Evolutionary conservation across 2,888 invertebrate genomes (phyloP).

Genomic region (Punctoribates punctum): DNA sequence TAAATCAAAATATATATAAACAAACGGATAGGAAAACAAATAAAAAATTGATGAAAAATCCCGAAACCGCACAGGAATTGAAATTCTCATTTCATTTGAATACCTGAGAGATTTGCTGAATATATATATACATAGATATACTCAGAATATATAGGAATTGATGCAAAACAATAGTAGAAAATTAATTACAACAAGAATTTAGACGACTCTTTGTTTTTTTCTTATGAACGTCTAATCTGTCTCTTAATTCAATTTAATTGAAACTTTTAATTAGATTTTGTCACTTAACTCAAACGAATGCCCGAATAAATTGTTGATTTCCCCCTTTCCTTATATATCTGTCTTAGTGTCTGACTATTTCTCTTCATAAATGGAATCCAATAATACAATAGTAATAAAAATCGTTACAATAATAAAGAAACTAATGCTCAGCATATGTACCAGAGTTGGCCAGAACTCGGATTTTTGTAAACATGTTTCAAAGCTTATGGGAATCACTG

Average conservation of each 20-base stretch:
- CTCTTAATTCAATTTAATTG: conserved; percentile 12
- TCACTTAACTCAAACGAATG: neutral
- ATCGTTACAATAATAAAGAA: too few relatives aligned
- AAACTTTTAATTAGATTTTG: conserved; percentile 9
- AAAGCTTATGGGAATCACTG: too few relatives aligned
- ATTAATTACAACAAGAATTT: neutral
- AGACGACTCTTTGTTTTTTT: neutral
- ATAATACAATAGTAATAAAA: too few relatives aligned
- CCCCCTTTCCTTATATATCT: too few relatives aligned
- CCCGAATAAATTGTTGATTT: neutral
- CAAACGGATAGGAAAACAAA: conserved; percentile 4
- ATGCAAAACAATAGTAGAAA: neutral
- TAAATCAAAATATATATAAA: conserved; percentile 14
- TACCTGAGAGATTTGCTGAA: neutral
- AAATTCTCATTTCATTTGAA: neutral
- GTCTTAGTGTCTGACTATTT: too few relatives aligned
- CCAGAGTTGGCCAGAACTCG: too few relatives aligned
- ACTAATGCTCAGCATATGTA: too few relatives aligned
- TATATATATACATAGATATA: neutral
- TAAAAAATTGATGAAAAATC: conserved; percentile 25
- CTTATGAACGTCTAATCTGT: neutral
- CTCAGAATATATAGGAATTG: neutral
- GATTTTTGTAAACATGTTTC: too few relatives aligned
- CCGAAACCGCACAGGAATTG: neutral
- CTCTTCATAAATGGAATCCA: too few relatives aligned